A percentile compares a stretch with the other conserved stretches of the same genome.
phyloP scores from a whole-genome alignment of 2,797 vertebrate genomes.

The Melanotaenia nigrans region DNA sequence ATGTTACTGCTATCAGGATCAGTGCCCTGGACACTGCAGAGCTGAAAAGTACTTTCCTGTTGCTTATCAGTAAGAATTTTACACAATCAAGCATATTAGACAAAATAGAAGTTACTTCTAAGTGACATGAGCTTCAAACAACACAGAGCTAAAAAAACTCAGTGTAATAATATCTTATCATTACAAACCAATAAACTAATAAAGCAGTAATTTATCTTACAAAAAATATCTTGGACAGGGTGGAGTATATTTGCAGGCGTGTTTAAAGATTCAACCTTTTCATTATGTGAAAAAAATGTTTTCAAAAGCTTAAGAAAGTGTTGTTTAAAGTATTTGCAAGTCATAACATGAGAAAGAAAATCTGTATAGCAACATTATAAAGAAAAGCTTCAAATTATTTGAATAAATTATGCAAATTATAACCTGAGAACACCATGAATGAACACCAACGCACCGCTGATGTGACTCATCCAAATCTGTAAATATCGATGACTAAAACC shows the following conservation, averaged over 20 bases:
- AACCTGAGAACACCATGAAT: conserved; percentile 17
- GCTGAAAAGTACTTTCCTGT: conserved; percentile 8
- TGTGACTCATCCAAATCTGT: conserved; percentile 14
- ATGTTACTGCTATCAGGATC: conserved; percentile 30
- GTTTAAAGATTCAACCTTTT: conserved; percentile 14
- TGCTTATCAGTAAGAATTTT: conserved; percentile 1
- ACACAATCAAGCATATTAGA: conserved; percentile 7
- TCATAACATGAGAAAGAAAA: conserved; percentile 1
- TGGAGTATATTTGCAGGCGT: not conserved
- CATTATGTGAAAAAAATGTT: not conserved
- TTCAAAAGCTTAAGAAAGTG: not conserved
- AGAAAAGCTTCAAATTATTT: not conserved
- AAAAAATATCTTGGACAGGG: not conserved
- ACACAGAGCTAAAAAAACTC: not conserved
- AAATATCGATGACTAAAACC: conserved; percentile 12
- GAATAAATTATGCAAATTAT: conserved; percentile 12
- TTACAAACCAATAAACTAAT: conserved; percentile 1
- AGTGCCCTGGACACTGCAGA: conserved; percentile 3
- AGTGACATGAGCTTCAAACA: not conserved
- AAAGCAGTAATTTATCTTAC: not conserved
- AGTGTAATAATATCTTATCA: not conserved
- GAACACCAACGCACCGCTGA: conserved; percentile 4
- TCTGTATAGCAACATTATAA: not conserved
- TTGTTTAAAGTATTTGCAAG: conserved; percentile 14
- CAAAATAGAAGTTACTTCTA: not conserved